Evolutionary conservation across 2,888 invertebrate species (phyloP), one percentile per base, ranked within the genome.

Genomic region (Kuschelorhynchus macadamiae): DNA sequence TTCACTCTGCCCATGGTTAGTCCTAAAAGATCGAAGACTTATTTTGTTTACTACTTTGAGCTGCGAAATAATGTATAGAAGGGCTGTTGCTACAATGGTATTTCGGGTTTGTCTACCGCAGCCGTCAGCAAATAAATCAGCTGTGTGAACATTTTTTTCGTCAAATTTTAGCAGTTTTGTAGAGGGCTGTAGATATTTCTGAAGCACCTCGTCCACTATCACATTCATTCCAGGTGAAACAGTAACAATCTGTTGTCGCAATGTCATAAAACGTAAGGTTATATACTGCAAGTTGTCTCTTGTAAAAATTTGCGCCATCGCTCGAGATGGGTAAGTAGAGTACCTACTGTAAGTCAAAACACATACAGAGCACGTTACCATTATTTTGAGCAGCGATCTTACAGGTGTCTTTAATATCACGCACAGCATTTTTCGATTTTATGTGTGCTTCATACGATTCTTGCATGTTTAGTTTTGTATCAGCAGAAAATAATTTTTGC

Each of bases 261-360:
- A 52, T 16, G 9, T 52, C 17, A n/a, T 52, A 36, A 18, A 52
- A 16, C 5, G 52, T 52, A 16, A 52, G 36, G 36, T 52, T 52
- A 14, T 33, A 52, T 3, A 16, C 1, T 36, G 52, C 52, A 33
- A 32, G 36, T 12, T 52, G n/a, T 52, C 52, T 52, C 36, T 52
- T 36, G 33, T 52, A 52, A n/a, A 52, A 52, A 52, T 36, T 33
- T 16, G 30, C 39, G 11, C 17, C 17, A 3, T 42, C 16, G 17
- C 16, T 42, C 11, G 42, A 42, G 2, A 17, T 17, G 11, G 53
- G 67, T 16, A 61, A 17, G 30, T 42, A 33, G 32, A 62, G 56
- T 20, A 67, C 62, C 39, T 67, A 62, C 20, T 67, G 67, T n/a
- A 62, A 20, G 30, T 67, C 62, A 25, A 61, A 70, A 60, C 49